Evolutionary conservation across 2,113 vertebrate species (phyloP).

Genomic region (Neotoma lepida): DNA sequence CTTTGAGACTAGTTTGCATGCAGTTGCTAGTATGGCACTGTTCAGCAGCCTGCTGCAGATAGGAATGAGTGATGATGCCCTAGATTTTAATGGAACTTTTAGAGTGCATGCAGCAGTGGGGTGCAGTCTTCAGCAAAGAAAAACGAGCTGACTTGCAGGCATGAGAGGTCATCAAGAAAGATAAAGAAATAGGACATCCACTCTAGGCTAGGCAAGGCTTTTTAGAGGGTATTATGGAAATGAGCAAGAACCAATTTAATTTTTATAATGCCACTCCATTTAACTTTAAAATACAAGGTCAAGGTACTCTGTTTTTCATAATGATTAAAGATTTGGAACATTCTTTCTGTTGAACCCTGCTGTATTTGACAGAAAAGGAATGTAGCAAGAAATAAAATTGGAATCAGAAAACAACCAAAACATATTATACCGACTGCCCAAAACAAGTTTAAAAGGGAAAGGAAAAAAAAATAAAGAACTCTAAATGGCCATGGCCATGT

Average conservation of each 20-base stretch:
- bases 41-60: conserved; percentile 86
- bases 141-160: conserved; percentile 88
- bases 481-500: conserved; percentile 24
- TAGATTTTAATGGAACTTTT: conserved; percentile 90
- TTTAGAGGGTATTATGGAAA: conserved; percentile 87
- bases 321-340: conserved; percentile 81
- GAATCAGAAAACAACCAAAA: conserved; percentile 63
- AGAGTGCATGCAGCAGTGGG: conserved; percentile 81
- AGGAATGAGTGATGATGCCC: conserved; percentile 89
- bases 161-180: conserved; percentile 87
- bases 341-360: conserved; percentile 70
- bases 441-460: conserved; percentile 60
- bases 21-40: conserved; percentile 81
- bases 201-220: conserved; percentile 78
- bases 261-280: conserved; percentile 85
- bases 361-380: conserved; percentile 71
- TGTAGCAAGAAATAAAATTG: conserved; percentile 66
- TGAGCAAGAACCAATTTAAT: conserved; percentile 85
- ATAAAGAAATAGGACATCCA: conserved; percentile 85
- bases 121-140: conserved; percentile 87
- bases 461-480: conserved; percentile 44
- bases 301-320: conserved; percentile 80
- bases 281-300: conserved; percentile 85
- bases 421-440: conserved; percentile 47
- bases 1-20: conserved; percentile 82